A percentile compares a stretch with the other conserved stretches of the same genome.
These are phyloP conservation scores for Eudorcas thomsonii DNA, from an alignment of 2,113 vertebrate species.

Conservation along the genomic window DNA sequence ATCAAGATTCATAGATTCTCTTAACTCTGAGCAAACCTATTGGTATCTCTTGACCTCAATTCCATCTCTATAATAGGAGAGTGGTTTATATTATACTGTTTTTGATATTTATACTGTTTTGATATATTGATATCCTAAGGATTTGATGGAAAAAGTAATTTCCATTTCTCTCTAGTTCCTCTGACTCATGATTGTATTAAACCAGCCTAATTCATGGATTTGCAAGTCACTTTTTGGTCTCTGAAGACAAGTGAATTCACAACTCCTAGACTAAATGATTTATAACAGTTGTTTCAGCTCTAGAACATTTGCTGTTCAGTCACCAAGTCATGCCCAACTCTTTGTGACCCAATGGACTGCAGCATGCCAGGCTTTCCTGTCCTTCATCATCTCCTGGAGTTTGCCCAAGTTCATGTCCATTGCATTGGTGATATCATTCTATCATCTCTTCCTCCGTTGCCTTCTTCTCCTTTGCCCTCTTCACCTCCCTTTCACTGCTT, in stretches of 20 bases:
- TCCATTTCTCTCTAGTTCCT: not conserved
- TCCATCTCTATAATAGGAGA: not conserved
- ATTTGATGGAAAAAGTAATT: not conserved
- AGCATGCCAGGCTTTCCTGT: not conserved
- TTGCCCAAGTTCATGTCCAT: not conserved
- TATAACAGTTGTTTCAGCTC: slow-evolving; percentile 1
- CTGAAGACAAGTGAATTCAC: not conserved
- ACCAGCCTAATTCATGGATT: not conserved
- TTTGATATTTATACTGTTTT: not conserved
- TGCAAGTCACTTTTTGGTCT: not conserved
- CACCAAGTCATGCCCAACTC: not conserved
- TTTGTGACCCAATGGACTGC: not conserved
- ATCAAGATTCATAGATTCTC: not conserved
- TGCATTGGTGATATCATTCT: not conserved
- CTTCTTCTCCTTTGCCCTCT: not conserved
- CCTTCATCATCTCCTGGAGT: not conserved
- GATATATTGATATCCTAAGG: not conserved
- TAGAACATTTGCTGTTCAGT: not conserved
- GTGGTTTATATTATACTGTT: not conserved
- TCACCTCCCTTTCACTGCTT: not conserved
- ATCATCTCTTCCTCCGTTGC: not conserved
- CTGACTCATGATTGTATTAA: not conserved
- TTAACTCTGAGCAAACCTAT: not conserved
- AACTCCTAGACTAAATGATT: slow-evolving; percentile 8
- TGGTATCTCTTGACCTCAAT: not conserved